Conservation (phyloP, 2,797 vertebrate species). For the Bryconaethiops microstoma region DNA sequence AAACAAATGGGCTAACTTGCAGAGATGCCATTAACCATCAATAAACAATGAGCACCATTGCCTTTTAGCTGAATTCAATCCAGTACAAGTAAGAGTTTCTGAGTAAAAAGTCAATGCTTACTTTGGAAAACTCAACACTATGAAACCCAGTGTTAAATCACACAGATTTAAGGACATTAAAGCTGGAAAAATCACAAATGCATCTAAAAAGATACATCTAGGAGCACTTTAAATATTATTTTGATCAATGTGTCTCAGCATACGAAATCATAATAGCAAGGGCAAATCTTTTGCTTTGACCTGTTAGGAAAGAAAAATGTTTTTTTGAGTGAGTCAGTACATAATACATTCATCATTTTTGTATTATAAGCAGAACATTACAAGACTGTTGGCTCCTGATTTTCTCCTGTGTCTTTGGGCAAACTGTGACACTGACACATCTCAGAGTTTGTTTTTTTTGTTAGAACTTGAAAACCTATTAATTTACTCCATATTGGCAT, state of each 20-base stretch:
- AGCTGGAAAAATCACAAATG: conserved; percentile 3
- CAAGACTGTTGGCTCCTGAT: no score
- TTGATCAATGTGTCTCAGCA: background rate
- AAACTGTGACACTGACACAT: no score
- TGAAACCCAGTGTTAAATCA: conserved; percentile 27
- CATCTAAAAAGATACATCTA: background rate
- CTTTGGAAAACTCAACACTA: conserved; percentile 32
- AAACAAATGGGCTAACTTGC: conserved; percentile 73
- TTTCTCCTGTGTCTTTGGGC: no score
- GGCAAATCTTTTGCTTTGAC: background rate
- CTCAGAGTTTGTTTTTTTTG: no score
- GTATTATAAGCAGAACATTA: background rate
- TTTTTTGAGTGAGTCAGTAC: background rate
- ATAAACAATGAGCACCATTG: conserved; percentile 66
- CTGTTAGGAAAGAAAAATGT: no score
- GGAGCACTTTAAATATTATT: background rate
- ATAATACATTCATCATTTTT: background rate
- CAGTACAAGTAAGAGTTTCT: conserved; percentile 15
- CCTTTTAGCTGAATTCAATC: conserved; percentile 39
- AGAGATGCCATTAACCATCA: conserved; percentile 77
- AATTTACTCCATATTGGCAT: no score
- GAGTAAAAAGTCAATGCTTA: conserved; percentile 24
- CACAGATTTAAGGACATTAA: background rate
- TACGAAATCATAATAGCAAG: background rate
- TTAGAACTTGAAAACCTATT: no score